Evolutionary conservation across 2,113 vertebrate genomes (phyloP).

Genomic region (Elachura formosa): DNA sequence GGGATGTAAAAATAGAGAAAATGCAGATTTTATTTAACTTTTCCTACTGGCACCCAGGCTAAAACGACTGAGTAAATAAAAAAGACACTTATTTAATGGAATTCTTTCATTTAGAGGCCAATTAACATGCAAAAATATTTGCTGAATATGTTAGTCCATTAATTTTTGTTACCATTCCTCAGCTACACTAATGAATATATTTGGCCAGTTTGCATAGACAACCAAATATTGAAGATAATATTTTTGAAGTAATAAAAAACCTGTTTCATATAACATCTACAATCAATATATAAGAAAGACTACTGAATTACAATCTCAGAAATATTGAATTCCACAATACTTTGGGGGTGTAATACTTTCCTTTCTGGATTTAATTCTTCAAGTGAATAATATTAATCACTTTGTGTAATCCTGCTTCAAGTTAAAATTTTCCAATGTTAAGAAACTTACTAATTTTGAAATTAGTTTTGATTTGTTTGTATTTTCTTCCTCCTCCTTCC

Average conservation of each 20-base stretch:
- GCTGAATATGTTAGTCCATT: neutral
- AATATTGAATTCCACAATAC: neutral
- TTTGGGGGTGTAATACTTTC: neutral
- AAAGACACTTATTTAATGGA: neutral
- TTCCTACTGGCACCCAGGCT: neutral
- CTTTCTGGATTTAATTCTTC: neutral
- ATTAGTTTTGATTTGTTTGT: neutral
- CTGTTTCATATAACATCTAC: neutral
- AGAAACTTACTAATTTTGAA: neutral
- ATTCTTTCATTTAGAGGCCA: neutral
- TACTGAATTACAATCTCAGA: neutral
- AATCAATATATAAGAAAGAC: neutral
- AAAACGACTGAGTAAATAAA: neutral
- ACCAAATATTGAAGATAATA: neutral
- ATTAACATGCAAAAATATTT: neutral
- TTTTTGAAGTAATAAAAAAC: neutral
- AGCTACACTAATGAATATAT: neutral
- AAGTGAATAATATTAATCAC: neutral
- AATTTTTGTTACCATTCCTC: neutral
- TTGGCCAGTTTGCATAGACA: neutral
- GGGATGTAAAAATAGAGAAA: neutral
- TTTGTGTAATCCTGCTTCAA: accelerated
- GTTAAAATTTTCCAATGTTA: neutral
- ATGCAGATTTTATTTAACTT: neutral
- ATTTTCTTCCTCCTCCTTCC: neutral